Percentiles rank a stretch among this genome's conserved stretches.
These are phyloP conservation scores for Limnodromus scolopaceus DNA, from an alignment of 2,797 vertebrate species.

Conservation along the genomic window DNA sequence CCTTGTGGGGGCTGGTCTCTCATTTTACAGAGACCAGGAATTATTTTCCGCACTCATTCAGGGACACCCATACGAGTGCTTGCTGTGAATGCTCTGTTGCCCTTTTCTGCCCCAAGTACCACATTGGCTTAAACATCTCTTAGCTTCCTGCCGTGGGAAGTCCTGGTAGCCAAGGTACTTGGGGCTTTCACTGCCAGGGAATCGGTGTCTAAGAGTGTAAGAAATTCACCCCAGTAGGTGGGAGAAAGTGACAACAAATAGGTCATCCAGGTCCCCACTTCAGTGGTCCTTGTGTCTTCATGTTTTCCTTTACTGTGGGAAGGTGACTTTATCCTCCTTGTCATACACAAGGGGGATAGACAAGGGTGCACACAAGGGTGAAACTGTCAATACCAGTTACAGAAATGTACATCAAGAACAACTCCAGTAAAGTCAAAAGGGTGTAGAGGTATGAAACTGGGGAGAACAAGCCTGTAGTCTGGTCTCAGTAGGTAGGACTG, in stretches of 20 bases:
- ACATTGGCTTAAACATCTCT: neutral
- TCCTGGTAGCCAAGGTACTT: neutral
- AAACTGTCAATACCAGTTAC: neutral
- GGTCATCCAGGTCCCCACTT: neutral
- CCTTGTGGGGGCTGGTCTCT: rapidly evolving
- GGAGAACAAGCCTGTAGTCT: neutral
- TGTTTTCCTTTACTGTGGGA: neutral
- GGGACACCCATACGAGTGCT: neutral
- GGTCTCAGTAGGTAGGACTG: neutral
- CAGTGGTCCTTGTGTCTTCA: neutral
- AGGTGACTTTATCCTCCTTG: neutral
- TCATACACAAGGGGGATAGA: neutral
- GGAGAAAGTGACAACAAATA: neutral
- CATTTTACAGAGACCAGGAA: neutral
- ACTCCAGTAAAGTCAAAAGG: neutral
- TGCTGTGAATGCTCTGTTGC: neutral
- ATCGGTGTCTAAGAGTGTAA: neutral
- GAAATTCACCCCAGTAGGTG: neutral
- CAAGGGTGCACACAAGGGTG: neutral
- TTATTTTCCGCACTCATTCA: neutral
- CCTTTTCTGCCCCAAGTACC: neutral
- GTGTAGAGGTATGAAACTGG: neutral
- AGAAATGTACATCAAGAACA: neutral
- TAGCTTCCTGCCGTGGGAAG: neutral
- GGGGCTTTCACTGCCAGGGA: neutral